Base-by-base conservation (phyloP, 2,888 invertebrate genomes). In the Agrotis ipsilon region DNA sequence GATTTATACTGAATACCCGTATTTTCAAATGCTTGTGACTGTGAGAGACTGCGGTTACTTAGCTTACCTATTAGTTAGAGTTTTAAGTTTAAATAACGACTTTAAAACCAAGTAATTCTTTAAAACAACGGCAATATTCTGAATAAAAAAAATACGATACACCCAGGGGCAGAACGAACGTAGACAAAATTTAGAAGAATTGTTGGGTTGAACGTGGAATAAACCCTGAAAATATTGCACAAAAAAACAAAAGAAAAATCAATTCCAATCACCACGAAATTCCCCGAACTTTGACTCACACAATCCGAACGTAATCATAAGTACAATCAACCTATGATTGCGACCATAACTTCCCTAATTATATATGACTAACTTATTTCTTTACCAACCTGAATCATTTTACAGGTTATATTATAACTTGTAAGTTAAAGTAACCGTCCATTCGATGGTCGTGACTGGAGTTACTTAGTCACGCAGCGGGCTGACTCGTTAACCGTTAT, bases 381-480 rank as follows among this genome's bases (percentile, higher is more conserved):
- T 72, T 75, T 58, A 72, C 55, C 55, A 64, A 62, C 64, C 66
- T 76, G 75, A 80, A 75, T 84, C 74, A 83, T 76, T 76, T 72
- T 73, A 78, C 75, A 82, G 82, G 76, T 85, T 87, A 86, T 79
- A 58, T 75, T 74, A 75, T 61, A 73, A 78, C 39, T 78, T 81
- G 70, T 71, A 70, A 70, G 67, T 75, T 70, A 61, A 79, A 82
- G 72, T 74, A 65, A 72, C 43, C 58, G 72, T 68, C 71, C 64
- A 67, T 75, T 82, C 77, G 78, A 75, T 78, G 69, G 78, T 92
- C 94, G 93, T 94, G 94, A 92, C 94, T 90, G 80, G 82, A 82
- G 87, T 92, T 88, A 92, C 88, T 94, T 94, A 94, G 94, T 94
- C 94, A 94, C 90, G 90, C 87, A 83, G 83, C 85, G 84, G 83